Percentiles rank a stretch among this genome's conserved stretches.
phyloP scores from a whole-genome alignment of 2,888 invertebrate species.

The Tupiocoris notatus region DNA sequence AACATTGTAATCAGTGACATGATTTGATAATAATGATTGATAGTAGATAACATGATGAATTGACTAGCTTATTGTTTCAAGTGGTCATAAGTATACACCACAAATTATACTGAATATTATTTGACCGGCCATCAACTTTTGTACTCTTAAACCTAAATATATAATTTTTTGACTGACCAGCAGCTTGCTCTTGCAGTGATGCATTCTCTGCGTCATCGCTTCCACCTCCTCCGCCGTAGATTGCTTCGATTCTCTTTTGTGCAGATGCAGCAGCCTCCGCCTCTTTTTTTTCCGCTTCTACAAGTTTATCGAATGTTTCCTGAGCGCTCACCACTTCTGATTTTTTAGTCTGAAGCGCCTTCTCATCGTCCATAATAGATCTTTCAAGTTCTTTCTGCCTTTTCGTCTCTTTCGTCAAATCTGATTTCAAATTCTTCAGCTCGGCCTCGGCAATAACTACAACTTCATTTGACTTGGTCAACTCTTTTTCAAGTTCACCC shows the following conservation, averaged over 20 bases:
- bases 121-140: too few relatives aligned
- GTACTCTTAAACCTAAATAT: too few relatives aligned
- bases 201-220: slow-evolving; percentile 76
- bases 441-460: slow-evolving; percentile 67
- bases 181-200: slow-evolving; percentile 72
- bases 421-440: slow-evolving; percentile 65
- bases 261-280: slow-evolving; percentile 68
- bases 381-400: slow-evolving; percentile 67
- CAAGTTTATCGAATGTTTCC: slow-evolving; percentile 66
- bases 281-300: slow-evolving; percentile 66
- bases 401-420: slow-evolving; percentile 66
- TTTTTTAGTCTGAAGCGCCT: slow-evolving; percentile 62
- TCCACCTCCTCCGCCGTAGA: slow-evolving; percentile 77
- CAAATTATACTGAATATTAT: not conserved
- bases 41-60: too few relatives aligned
- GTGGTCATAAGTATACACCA: too few relatives aligned
- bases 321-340: slow-evolving; percentile 63
- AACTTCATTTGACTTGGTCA: slow-evolving; percentile 64
- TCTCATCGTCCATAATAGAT: slow-evolving; percentile 66
- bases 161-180: too few relatives aligned
- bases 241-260: slow-evolving; percentile 77
- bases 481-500: slow-evolving; percentile 62
- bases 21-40: too few relatives aligned
- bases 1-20: too few relatives aligned
- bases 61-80: too few relatives aligned